Evolutionary conservation across 2,113 vertebrate species (phyloP), one percentile per base, ranked within the genome.

Genomic region (Dromas ardeola): DNA sequence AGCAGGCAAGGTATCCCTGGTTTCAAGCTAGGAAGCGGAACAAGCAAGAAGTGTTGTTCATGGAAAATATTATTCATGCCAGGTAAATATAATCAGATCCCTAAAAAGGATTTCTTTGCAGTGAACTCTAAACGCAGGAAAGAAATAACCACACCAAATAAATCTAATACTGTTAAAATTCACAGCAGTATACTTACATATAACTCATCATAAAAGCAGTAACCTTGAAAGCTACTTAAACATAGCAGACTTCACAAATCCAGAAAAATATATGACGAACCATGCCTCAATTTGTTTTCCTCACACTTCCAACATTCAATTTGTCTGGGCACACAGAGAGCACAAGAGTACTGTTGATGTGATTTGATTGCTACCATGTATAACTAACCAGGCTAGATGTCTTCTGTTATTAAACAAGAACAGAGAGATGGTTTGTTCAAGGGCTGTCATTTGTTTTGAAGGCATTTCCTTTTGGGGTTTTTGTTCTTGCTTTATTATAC

Each of bases 261-360:
- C 7, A 78, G 52, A 78, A 45, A 93, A 85, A 96, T 81, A 45
- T 58, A 81, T 70, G 59, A 92, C 87, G 89, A 91, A 30, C 5
- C 70, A 73, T 93, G 30, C 11, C 32, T 94, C 70, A 91, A 49
- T 88, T 96, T 93, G 65, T 90, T 95, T 96, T 93, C 66, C 63
- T 87, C 52, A 77, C 16, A 66, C 66, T 78, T 96, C 29, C 52
- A 92, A 66, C 34, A 80, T 95, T 97, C 80, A 94, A 11, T 95
- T 95, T 97, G 42, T 8, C 59, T 96, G 82, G 87, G 32, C 79
- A 95, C 53, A 81, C 20, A 94, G 30, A 84, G 26, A 94, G 38
- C 58, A 87, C 52, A 94, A 43, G 80, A 84, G 63, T 81, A 21
- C 19, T 40, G 27, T 42, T 92, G 49, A 81, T 82, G 63, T 92